Percentiles rank a stretch among this genome's conserved stretches.
Conservation (phyloP, 2,797 vertebrate genomes). For the Mormyrus proboscirostris region DNA sequence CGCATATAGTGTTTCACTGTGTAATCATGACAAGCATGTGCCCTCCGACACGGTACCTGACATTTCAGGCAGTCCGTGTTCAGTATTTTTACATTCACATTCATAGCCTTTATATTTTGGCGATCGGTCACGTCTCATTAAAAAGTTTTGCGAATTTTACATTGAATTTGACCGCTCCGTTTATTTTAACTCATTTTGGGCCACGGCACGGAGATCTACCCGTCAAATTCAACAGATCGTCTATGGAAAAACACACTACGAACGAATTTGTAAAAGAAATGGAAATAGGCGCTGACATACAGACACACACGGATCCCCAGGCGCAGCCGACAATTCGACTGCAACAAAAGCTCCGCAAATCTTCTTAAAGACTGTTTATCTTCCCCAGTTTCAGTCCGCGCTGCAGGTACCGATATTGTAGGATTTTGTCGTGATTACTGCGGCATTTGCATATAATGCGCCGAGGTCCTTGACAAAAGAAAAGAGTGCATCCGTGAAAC, state of each 20-base stretch:
- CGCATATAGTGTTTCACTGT: not conserved
- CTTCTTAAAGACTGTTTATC: conserved; percentile 62
- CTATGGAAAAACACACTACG: not conserved
- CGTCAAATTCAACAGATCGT: not conserved
- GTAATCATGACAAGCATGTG: not conserved
- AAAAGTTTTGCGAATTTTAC: not conserved
- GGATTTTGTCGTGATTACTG: conserved; percentile 63
- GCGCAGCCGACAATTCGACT: conserved; percentile 53
- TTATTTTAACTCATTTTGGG: not conserved
- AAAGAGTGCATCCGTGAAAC: conserved; percentile 61
- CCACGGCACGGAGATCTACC: not conserved
- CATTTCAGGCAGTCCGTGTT: not conserved
- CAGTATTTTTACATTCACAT: not conserved
- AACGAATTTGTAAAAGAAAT: not conserved
- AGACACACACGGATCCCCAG: conserved; percentile 54
- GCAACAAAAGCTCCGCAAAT: conserved; percentile 72
- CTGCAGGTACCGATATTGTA: conserved; percentile 66
- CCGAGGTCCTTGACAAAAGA: conserved; percentile 63
- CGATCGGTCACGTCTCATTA: not conserved
- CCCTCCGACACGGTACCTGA: not conserved
- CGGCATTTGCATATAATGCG: conserved; percentile 73
- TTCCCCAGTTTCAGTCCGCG: conserved; percentile 62
- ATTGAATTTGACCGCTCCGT: not conserved
- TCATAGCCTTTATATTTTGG: not conserved
- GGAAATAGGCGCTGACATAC: not conserved